phyloP scores from a whole-genome alignment of 2,113 vertebrate genomes.

The Tachysurus fulvidraco region DNA sequence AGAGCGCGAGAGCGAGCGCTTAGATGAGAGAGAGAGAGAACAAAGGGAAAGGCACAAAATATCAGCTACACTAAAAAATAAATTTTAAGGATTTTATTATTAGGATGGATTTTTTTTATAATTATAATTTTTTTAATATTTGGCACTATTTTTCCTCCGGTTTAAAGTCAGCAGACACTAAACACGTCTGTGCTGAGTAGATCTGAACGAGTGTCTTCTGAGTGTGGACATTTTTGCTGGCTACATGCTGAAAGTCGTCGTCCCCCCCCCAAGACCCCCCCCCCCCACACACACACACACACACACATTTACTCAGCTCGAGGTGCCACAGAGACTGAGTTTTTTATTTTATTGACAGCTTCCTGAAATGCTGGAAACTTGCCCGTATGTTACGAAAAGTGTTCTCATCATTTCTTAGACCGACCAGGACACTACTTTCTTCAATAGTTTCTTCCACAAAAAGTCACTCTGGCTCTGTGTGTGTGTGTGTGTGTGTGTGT shows the following conservation, averaged over 20 bases:
- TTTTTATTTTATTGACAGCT: slow-evolving; percentile 1
- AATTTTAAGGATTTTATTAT: neutral
- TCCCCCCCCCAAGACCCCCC: no score
- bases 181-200: neutral
- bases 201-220: neutral
- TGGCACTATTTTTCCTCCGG: neutral
- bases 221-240: neutral
- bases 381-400: neutral
- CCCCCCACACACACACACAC: no score
- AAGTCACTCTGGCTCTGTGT: slow-evolving; percentile 48
- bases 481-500: neutral
- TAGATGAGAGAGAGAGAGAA: neutral
- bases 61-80: neutral
- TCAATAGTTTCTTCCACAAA: slow-evolving; percentile 16
- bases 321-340: neutral
- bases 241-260: neutral
- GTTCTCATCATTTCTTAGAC: neutral
- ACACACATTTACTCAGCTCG: neutral
- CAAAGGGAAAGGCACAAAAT: neutral
- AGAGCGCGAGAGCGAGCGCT: neutral
- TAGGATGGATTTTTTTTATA: neutral
- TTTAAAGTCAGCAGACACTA: neutral
- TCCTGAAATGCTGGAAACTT: neutral
- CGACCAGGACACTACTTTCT: neutral
- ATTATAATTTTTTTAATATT: no score